Evolutionary conservation across 2,113 vertebrate species (phyloP).

Genomic region (Pseudolaguvia tuberculata): DNA sequence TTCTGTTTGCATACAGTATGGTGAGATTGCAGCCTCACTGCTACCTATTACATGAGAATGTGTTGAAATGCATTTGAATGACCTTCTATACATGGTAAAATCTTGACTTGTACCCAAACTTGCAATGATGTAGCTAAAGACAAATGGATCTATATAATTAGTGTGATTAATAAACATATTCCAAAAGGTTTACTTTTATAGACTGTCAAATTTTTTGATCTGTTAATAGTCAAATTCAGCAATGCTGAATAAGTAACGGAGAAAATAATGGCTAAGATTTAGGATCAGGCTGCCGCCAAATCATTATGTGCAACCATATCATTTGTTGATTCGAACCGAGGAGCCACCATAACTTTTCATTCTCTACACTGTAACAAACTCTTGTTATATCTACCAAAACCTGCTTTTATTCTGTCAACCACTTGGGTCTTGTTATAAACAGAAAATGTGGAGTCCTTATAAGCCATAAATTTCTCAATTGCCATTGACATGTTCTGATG

Average conservation of each 20-base stretch:
- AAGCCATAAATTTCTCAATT: neutral
- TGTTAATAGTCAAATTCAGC: too few species aligned
- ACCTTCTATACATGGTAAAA: neutral
- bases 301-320: neutral
- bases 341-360: neutral
- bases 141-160: neutral
- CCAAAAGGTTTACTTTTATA: neutral
- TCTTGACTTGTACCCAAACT: neutral
- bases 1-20: too few species aligned
- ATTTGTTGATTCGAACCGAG: neutral
- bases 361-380: slow-evolving; percentile 2
- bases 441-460: neutral
- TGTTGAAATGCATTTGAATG: neutral
- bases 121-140: neutral
- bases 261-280: neutral
- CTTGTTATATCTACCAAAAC: too few species aligned
- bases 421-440: slow-evolving; percentile 4
- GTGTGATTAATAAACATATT: neutral
- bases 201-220: neutral
- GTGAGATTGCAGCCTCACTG: too few species aligned
- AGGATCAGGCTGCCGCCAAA: neutral
- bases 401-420: neutral
- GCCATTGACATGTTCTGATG: neutral
- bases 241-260: too few species aligned
- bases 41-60: too few species aligned